These are phyloP conservation scores for Amphiprion clarkii DNA, from an alignment of 2,797 vertebrate genomes.

Conservation along the genomic window DNA sequence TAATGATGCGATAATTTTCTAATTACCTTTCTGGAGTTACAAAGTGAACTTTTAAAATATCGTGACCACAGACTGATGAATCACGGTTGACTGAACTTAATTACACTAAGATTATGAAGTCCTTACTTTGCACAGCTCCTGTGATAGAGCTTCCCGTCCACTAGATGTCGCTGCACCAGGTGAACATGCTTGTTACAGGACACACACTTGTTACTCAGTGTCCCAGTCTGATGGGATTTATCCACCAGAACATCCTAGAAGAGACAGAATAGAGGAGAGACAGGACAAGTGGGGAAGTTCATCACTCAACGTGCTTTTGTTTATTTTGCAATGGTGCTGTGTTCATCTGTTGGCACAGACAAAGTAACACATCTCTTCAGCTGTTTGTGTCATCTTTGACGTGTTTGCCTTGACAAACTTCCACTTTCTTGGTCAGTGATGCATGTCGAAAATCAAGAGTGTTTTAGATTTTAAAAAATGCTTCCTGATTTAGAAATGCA, in stretches of 20 bases:
- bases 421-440: background rate
- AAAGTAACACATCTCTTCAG: background rate
- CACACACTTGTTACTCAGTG: slow-evolving; percentile 86
- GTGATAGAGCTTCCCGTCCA: slow-evolving; percentile 95
- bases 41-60: slow-evolving; percentile 1
- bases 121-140: slow-evolving; percentile 95
- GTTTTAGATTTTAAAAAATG: background rate
- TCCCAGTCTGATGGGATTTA: slow-evolving; percentile 66
- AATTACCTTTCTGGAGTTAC: background rate
- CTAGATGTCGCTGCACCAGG: slow-evolving; percentile 94
- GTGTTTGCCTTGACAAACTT: background rate
- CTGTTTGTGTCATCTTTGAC: slow-evolving; percentile 3
- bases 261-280: background rate
- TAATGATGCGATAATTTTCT: too few species aligned
- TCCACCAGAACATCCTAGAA: slow-evolving; percentile 68
- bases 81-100: background rate
- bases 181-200: slow-evolving; percentile 91
- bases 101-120: background rate
- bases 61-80: background rate
- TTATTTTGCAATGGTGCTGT: background rate
- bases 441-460: background rate
- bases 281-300: background rate
- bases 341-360: background rate
- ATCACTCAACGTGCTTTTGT: background rate
- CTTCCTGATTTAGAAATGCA: background rate